Evolutionary conservation across 2,113 vertebrate species (phyloP), one percentile per base, ranked within the genome.

Genomic region (Tragelaphus scriptus): DNA sequence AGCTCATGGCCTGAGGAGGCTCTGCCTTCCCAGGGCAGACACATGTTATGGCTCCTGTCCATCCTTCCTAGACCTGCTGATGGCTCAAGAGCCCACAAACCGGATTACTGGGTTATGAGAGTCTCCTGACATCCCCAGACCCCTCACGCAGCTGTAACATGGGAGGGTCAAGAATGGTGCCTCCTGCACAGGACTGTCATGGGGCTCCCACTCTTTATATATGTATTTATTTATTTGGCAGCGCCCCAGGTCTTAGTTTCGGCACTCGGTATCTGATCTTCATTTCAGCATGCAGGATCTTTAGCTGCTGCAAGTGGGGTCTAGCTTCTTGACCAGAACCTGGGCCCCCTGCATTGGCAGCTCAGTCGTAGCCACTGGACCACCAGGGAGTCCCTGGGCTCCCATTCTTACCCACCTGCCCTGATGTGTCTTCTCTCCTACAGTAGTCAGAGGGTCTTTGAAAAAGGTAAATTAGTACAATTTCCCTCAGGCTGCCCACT

Each of bases 121-220:
- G 44, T 30, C 79, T 10, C 49, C 32, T 1, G 6, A 21, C 11
- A 32, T 16, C 68, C 30, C 75, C 17, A 16, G 53, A 14, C 25
- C 28, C 12, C 9, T 40, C 12, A 3, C 6, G 0, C 5, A 14
- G 21, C 3, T 26, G 32, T 51, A 26, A 28, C 12, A 1, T 3
- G 5, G 80, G 84, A 91, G 28, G 79, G 49, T 51, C 10, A 25
- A 13, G 4, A 8, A 16, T 3, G 32, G 51, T 28, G 28, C 32
- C 36, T 65, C 53, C 28, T 53, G 21, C 2, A 6, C 15, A 1
- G 44, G 49, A 30, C 49, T 68, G 15, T 32, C 26, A 28, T 65
- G 71, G 53, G 51, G 19, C 14, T 30, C 36, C 79, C 68, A 47
- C 53, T 77, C 71, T 19, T 44, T 26, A 44, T 44, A 2, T 77